Conservation (phyloP, 2,888 invertebrate species). For the Caenorhabditis sulstoni region DNA sequence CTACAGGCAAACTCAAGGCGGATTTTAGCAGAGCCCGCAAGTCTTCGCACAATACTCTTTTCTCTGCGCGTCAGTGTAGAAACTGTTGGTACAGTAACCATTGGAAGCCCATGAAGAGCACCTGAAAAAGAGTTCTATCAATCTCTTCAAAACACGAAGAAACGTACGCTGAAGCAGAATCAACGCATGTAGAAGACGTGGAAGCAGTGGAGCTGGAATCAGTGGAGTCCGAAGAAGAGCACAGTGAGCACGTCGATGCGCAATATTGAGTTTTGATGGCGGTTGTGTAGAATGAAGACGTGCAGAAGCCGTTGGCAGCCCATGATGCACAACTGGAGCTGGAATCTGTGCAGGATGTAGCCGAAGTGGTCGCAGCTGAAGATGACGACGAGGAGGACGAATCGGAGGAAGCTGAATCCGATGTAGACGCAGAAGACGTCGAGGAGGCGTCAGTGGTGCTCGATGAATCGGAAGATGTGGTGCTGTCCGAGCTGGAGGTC, state of each 20-base stretch:
- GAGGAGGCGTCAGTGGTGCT: neutral
- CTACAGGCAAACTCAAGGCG: neutral
- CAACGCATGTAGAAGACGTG: conserved; percentile 3
- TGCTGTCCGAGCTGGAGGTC: neutral
- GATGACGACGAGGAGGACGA: conserved; percentile 8
- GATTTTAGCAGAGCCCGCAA: conserved; percentile 33
- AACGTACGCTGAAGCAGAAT: conserved; percentile 4
- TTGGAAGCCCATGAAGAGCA: conserved; percentile 40
- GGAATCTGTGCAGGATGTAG: conserved; percentile 12
- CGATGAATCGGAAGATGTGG: neutral
- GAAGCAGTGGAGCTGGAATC: conserved; percentile 7
- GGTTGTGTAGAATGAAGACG: conserved; percentile 34
- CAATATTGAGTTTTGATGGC: conserved; percentile 26
- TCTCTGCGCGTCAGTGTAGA: conserved; percentile 37
- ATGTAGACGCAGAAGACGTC: conserved; percentile 1
- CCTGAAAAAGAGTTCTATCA: neutral
- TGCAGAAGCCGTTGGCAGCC: conserved; percentile 39
- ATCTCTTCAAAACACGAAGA: neutral
- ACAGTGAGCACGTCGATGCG: conserved; percentile 24
- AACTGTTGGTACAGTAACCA: conserved; percentile 41
- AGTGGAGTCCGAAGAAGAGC: conserved; percentile 2
- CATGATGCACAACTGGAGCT: conserved; percentile 22
- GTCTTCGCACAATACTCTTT: conserved; percentile 39
- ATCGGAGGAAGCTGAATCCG: conserved; percentile 1
- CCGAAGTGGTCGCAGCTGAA: conserved; percentile 2